phyloP scores from a whole-genome alignment of 2,888 invertebrate genomes.

The Synanthedon tipuliformis region DNA sequence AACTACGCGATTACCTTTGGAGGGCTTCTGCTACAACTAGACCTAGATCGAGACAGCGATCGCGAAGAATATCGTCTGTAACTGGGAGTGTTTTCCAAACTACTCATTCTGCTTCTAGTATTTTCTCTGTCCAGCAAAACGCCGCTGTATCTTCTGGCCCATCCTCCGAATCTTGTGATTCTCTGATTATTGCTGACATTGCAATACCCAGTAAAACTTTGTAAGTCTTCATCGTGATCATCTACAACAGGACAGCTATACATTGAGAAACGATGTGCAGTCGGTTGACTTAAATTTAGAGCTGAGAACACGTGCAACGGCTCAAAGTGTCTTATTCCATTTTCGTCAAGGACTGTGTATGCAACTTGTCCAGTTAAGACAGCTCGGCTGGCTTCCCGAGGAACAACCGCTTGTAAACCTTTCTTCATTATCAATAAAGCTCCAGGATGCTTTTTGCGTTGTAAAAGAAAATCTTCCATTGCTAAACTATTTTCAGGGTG shows the following conservation, averaged over 20 bases:
- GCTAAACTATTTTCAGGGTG: conserved; percentile 79
- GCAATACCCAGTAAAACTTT: conserved; percentile 56
- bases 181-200: conserved; percentile 60
- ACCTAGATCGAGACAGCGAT: conserved; percentile 54
- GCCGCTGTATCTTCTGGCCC: conserved; percentile 49
- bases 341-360: conserved; percentile 82
- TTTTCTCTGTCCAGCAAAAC: conserved; percentile 53
- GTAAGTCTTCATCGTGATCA: conserved; percentile 57
- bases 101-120: conserved; percentile 51
- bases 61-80: conserved; percentile 64
- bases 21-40: conserved; percentile 60
- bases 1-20: conserved; percentile 45
- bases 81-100: conserved; percentile 68
- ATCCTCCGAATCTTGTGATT: conserved; percentile 60
- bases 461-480: conserved; percentile 79
- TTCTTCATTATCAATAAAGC: conserved; percentile 80
- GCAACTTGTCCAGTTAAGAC: conserved; percentile 81
- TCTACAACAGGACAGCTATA: conserved; percentile 73
- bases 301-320: conserved; percentile 81
- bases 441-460: conserved; percentile 68
- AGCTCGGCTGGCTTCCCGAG: conserved; percentile 78
- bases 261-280: conserved; percentile 75
- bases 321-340: conserved; percentile 80
- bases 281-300: conserved; percentile 74
- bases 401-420: conserved; percentile 80